These are phyloP conservation scores for Sitta carolinensis DNA, from an alignment of 2,797 vertebrate species.

Conservation along the genomic window DNA sequence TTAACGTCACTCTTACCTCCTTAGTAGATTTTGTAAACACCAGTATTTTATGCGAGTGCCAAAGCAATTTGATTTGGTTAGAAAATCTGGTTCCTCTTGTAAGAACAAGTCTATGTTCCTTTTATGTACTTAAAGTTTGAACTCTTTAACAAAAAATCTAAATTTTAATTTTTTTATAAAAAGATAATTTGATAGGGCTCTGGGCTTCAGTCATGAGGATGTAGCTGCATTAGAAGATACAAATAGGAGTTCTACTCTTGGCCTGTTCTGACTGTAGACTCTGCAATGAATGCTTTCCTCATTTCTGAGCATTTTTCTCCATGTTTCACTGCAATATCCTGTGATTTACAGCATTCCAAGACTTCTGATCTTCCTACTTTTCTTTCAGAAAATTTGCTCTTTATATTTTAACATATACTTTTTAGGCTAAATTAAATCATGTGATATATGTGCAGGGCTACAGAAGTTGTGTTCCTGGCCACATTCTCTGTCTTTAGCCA, in stretches of 20 bases:
- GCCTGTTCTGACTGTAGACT: background rate
- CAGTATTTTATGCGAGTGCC: slow-evolving; percentile 54
- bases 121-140: slow-evolving; percentile 55
- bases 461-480: background rate
- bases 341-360: background rate
- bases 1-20: slow-evolving; percentile 70
- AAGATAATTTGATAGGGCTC: background rate
- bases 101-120: slow-evolving; percentile 59
- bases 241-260: background rate
- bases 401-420: background rate
- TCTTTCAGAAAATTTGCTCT: background rate
- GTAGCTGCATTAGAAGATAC: slow-evolving; percentile 11
- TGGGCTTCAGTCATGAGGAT: slow-evolving; percentile 16
- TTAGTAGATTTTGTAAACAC: slow-evolving; percentile 67
- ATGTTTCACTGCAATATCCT: background rate
- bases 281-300: background rate
- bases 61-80: slow-evolving; percentile 75
- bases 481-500: background rate
- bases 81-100: slow-evolving; percentile 71
- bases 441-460: background rate
- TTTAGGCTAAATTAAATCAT: background rate
- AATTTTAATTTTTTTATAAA: background rate
- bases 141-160: slow-evolving; percentile 42
- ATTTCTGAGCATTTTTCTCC: background rate
- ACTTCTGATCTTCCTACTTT: background rate